These are phyloP conservation scores for Hemitrygon akajei DNA, from an alignment of 2,797 vertebrate genomes.

Conservation along the genomic window DNA sequence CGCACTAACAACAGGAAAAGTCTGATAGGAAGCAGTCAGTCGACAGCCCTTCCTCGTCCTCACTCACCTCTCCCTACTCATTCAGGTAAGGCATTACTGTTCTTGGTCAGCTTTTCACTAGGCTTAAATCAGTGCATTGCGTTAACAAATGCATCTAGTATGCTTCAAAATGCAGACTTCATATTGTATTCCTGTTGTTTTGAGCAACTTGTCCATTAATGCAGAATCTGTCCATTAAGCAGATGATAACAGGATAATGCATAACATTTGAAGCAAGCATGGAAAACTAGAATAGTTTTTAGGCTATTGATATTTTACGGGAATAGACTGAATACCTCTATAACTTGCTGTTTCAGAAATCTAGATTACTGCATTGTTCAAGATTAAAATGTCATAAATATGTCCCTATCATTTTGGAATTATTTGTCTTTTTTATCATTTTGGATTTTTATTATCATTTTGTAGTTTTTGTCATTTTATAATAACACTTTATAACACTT, in stretches of 20 bases:
- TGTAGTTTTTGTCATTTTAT: no score
- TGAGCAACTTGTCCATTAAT: not conserved
- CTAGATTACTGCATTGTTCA: not conserved
- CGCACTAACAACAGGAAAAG: constrained; percentile 95
- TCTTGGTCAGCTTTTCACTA: not conserved
- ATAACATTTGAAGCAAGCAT: not conserved
- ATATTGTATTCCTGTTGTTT: not conserved
- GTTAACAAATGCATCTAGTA: not conserved
- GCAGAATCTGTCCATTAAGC: not conserved
- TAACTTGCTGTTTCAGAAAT: not conserved
- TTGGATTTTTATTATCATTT: no score
- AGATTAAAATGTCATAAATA: not conserved
- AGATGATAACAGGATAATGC: not conserved
- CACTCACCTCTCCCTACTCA: constrained; percentile 93
- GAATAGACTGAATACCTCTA: not conserved
- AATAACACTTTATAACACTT: no score
- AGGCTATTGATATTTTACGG: not conserved
- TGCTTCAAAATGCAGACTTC: not conserved
- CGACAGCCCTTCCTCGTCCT: constrained; percentile 81
- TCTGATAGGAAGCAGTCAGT: constrained; percentile 86
- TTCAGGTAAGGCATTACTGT: constrained; percentile 66
- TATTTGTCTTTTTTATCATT: no score
- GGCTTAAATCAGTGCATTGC: not conserved
- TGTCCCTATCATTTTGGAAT: not conserved
- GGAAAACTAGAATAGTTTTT: not conserved